Conservation (phyloP, 1,140 invertebrate genomes). For the Ctenoplectra terminalis region DNA sequence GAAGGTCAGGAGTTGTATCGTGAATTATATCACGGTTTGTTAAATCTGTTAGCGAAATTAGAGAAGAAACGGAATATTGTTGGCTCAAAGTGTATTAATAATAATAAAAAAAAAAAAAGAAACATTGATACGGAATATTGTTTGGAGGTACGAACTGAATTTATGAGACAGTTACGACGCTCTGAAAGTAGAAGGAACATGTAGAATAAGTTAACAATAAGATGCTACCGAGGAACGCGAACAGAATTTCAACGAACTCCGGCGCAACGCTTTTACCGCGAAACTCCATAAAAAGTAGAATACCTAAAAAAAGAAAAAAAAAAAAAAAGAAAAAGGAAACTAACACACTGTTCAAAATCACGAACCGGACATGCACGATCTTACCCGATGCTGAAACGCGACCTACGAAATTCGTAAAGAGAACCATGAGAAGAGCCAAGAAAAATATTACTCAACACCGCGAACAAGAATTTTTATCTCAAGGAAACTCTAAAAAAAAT, state of each 20-base stretch:
- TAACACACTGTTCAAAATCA: not conserved
- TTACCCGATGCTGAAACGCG: not conserved
- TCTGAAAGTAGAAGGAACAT: not conserved
- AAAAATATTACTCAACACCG: not conserved
- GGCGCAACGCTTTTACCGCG: too few relatives aligned
- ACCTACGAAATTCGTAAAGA: not conserved
- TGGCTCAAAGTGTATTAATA: too few relatives aligned
- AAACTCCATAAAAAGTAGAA: not conserved
- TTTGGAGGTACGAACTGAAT: not conserved
- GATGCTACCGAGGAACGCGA: not conserved
- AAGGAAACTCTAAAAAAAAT: too few relatives aligned
- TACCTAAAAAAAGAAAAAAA: not conserved
- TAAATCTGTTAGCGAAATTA: not conserved
- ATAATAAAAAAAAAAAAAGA: too few relatives aligned
- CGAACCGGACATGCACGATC: not conserved
- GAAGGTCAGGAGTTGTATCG: too few relatives aligned
- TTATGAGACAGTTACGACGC: too few relatives aligned
- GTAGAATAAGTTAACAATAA: not conserved
- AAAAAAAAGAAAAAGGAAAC: not conserved
- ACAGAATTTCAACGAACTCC: not conserved
- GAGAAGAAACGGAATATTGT: not conserved
- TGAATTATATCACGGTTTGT: too few relatives aligned
- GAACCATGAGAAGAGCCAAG: not conserved
- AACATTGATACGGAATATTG: not conserved
- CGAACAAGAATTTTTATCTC: too few relatives aligned